Base-by-base conservation (phyloP, 2,797 vertebrate species). In the Agapornis canus region DNA sequence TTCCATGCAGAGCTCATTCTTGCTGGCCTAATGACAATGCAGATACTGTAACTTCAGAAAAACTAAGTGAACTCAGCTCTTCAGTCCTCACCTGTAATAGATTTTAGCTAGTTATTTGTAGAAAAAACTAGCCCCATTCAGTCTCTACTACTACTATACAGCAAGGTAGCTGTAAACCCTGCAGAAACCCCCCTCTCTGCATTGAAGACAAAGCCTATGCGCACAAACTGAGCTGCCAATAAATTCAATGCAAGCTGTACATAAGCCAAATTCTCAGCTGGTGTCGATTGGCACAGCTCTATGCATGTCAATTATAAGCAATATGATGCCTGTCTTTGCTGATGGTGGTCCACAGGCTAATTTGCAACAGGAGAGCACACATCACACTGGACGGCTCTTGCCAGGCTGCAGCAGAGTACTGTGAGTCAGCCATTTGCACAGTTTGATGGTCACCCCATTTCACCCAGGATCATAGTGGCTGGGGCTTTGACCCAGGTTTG, bases 211-310 rank as follows among this genome's bases (percentile, higher is more conserved):
- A 92, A 96, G 80, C 63, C 82, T 89, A 45, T 25, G 43, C 61
- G 80, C 66, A 60, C 35, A 84, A 86, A 72, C 27, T 0, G 0
- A 88, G 43, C 48, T 95, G 89, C 89, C 87, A 83, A 90, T 90
- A 92, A 91, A 91, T 95, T 88, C 63, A 39, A 39, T 84, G 82
- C 48, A 83, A 79, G 72, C n/a, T 92, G 86, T 76, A 39, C 43
- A 13, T 26, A 56, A 89, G 83, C 88, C 94, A 97, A 89, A 52
- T 90, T 94, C 95, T 96, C 92, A 97, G 95, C 85, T 90, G 92
- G 76, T 82, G 82, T 61, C 29, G 7, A 68, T 1, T 95, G 92
- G 92, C 94, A 64, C 43, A 25, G 56, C 27, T 96, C 89, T 92
- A 94, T 3, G 13, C 87, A 52, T 40, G 95, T 80, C 73, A 40